Base-by-base conservation (phyloP, 2,113 vertebrate species). In the Cyphomyrus discorhynchus region DNA sequence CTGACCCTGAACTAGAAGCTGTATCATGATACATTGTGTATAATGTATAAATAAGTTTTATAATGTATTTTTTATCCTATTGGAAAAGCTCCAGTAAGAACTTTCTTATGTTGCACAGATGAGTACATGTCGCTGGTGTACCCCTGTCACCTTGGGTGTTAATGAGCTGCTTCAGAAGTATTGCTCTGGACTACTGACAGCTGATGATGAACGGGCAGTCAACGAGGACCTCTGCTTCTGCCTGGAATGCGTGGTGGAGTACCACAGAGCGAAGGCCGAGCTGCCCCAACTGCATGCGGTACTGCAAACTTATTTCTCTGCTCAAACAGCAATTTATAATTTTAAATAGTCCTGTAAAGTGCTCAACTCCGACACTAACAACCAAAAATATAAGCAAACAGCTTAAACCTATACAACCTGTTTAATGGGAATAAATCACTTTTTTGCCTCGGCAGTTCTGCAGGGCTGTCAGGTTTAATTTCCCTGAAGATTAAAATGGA, bases 81-180 rank as follows among this genome's bases (percentile, higher is more conserved):
- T 24, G 24, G 46, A 85, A 45, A 39, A 21, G 24, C 45, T 46
- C 42, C 49, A 5, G 5, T 27, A 86, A 86, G 13, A 52, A 53
- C 50, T 49, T 52, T 21, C 46, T 88, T 87, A 24, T 88, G 53
- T 83, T 15, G 88, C 31, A 21, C 96, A 93, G 91, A 98, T 97
- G 97, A 97, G 94, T 93, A 97, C 95, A 6, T 98, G 97, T 87
- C 95, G 94, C 53, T 98, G 97, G 97, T 98, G 97, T 87, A 96
- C 96, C 0, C 95, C 94, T 0, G 93, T 93, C 88, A 95, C 95
- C 80, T 1, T 46, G 27, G 92, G 91, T 13, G 91, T 93, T 88
- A 52, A 90, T 0, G 92, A 93, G 3, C 92, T 96, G 87, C 92
- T 98, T 2, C 91, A 89, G 89, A 88, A 39, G 46, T 98, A 97